Percentiles rank a stretch among this genome's conserved stretches.
These are phyloP conservation scores for Phenganax subtilis DNA, from an alignment of 92 coral and sea anemone genomes.

Conservation along the genomic window DNA sequence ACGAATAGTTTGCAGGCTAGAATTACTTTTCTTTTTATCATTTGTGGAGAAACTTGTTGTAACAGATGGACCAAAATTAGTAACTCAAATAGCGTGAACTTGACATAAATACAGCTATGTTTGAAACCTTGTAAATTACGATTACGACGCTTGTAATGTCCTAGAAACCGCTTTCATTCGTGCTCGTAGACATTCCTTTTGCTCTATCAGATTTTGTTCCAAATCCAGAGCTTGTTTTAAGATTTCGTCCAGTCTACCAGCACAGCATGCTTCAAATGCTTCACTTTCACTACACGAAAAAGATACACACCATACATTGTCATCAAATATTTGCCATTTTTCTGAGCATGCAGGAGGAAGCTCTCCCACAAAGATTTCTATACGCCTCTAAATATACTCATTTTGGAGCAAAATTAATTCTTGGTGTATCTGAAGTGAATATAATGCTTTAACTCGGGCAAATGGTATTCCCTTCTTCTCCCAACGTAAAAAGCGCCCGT, in stretches of 20 bases:
- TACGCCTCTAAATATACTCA: too few species aligned
- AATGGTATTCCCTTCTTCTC: too few species aligned
- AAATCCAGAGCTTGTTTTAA: slow-evolving; percentile 72
- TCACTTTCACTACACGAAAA: slow-evolving; percentile 68
- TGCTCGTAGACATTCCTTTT: slow-evolving; percentile 78
- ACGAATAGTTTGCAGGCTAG: too few species aligned
- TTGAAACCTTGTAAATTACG: neutral
- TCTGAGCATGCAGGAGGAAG: too few species aligned
- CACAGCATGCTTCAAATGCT: slow-evolving; percentile 85
- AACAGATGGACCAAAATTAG: neutral
- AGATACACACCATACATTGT: neutral
- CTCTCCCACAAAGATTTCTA: too few species aligned
- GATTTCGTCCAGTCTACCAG: slow-evolving; percentile 77
- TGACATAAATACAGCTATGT: neutral
- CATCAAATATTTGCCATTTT: neutral
- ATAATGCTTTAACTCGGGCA: too few species aligned
- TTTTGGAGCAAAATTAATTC: too few species aligned
- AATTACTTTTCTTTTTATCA: too few species aligned
- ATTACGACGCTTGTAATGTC: slow-evolving; percentile 61
- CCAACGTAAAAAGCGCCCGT: too few species aligned
- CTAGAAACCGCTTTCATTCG: slow-evolving; percentile 69
- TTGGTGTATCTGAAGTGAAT: too few species aligned
- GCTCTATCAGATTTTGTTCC: slow-evolving; percentile 82
- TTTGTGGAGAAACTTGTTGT: too few species aligned
- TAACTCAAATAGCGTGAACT: neutral